Base-by-base conservation (phyloP, 2,888 invertebrate genomes). In the Callyntrura sp. region DNA sequence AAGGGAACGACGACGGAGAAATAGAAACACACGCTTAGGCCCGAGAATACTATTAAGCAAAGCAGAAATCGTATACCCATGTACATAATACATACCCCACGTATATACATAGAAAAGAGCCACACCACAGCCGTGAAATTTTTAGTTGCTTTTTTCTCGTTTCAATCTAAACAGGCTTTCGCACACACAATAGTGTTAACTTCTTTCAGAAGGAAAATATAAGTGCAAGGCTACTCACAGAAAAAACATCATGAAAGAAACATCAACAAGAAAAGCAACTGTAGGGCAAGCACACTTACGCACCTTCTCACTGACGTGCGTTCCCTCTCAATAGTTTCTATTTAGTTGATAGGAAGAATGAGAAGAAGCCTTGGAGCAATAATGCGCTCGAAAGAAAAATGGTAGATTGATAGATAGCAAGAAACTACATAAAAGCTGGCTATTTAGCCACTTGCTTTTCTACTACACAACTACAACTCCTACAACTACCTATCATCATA, bases 191-290 rank as follows among this genome's bases (percentile, higher is more conserved):
- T 4, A 35, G 35, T 35, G 35, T 35, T 35, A 35, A 57, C 43
- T 83, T 48, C 68, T 65, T 65, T 48, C 11, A 68, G 35, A 12
- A 14, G 48, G 25, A 35, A 35, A 73, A 48, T 82, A 25, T 65
- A 82, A 65, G 65, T 62, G 82, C 82, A 82, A 73, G 73, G 73
- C 73, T 73, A 48, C 48, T 17, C 70, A 20, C 73, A 73, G 73
- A 73, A 73, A 73, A 9, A 20, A 45, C 5, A 68, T 57, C n/a
- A 57, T 57, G 17, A 57, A 35, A 17, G 55, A n/a, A n/a, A n/a
- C 5, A 55, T 43, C 43, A 43, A 35, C 43, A 6, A 68, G 68
- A 35, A 43, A 14, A n/a, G 5, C 20, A 68, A 8, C 5, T 4
- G 8, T 35, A 2, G 35, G 35, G 35, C 35, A 35, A 35, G 35